Percentiles rank a stretch among this genome's conserved stretches.
These are phyloP conservation scores for Baryphthengus martii DNA, from an alignment of 2,113 vertebrate species.

Conservation along the genomic window DNA sequence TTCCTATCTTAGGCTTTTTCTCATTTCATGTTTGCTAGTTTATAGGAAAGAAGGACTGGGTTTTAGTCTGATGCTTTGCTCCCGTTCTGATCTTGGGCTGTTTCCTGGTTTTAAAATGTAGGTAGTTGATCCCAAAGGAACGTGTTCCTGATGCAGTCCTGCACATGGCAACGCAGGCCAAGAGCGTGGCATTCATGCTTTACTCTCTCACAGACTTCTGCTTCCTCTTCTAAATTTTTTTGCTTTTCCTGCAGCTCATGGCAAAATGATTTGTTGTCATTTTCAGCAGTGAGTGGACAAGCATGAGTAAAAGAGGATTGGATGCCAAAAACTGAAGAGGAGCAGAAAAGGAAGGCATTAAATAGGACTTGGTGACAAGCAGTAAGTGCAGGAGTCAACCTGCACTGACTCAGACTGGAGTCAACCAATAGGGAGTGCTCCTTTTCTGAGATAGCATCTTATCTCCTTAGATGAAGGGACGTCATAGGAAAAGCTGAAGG, in stretches of 20 bases:
- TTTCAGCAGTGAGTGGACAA: not conserved
- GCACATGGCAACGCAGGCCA: not conserved
- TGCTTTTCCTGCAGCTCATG: not conserved
- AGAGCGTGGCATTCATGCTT: not conserved
- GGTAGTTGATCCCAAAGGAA: not conserved
- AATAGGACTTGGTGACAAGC: not conserved
- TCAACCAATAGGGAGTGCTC: not conserved
- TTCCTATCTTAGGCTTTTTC: not conserved
- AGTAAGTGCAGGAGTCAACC: too few species aligned
- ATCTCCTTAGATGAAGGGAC: not conserved
- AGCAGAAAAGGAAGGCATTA: not conserved
- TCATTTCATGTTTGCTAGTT: not conserved
- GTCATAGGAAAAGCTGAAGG: not conserved
- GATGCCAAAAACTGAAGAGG: not conserved
- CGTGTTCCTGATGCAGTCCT: not conserved
- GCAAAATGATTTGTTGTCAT: not conserved
- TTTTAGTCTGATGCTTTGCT: not conserved
- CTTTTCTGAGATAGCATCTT: not conserved
- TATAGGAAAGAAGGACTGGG: not conserved
- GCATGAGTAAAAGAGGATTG: not conserved
- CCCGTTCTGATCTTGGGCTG: not conserved
- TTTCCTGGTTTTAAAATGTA: not conserved
- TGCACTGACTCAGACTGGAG: too few species aligned
- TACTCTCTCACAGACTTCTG: not conserved
- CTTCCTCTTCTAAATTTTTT: not conserved